Base-by-base conservation (phyloP, 2,113 vertebrate genomes). In the Hyla sarda region DNA sequence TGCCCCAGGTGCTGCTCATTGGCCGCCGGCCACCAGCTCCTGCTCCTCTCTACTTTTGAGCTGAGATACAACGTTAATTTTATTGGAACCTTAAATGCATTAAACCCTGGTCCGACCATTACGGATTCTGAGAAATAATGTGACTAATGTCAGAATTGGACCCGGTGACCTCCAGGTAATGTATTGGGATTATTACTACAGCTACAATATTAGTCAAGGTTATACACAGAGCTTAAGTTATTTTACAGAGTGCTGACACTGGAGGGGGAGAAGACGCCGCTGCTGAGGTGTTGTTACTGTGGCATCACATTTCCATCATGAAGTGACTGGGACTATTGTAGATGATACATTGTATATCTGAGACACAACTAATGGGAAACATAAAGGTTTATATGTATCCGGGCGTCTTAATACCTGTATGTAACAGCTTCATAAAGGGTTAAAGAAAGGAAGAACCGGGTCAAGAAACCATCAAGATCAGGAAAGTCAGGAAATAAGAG, bases 111-210 rank as follows among this genome's bases (percentile, higher is more conserved):
- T 73, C 41, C 37, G 23, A 48, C 41, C 72, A 48, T 21, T 34
- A 4, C 45, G 12, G 12, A 52, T 76, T 76, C 73, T 76, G 12
- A 76, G 73, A 52, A 50, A 48, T 28, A 75, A 75, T 48, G 45
- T 28, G 41, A 48, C 47, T 76, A 19, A 76, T 76, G n/a, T 52
- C 73, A 76, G 45, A 47, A 76, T 23, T 9, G 47, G 47, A 28
- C 45, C 41, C 41, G 5, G 12, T 17, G 41, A 75, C 72, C 45
- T 75, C 72, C 41, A 47, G 45, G 47, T 25, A 76, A 10, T 52
- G 14, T 76, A 52, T 50, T 19, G 23, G 25, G 73, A 30, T 76
- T 76, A 30, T 76, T 76, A 30, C 73, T 47, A n/a, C n/a, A 73
- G 37, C 37, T 28, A 47, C 32, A n/a, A 28, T 23, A 21, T 72